Conservation (phyloP, 23 tunicate genomes). For the Halocynthia aurantium region DNA sequence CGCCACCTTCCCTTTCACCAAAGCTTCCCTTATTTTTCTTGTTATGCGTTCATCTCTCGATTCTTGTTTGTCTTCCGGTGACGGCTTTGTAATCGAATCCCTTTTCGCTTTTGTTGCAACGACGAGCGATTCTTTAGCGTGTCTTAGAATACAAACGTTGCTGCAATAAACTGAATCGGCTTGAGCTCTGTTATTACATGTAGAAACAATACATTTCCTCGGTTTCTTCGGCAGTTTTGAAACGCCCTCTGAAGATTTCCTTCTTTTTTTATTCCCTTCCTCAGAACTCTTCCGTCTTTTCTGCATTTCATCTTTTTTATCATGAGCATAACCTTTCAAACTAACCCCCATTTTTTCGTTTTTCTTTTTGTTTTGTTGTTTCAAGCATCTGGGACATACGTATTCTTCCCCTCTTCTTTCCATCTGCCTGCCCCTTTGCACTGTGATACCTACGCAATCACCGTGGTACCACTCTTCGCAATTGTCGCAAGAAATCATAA, state of each 20-base stretch:
- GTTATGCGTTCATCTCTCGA: conserved; percentile 14
- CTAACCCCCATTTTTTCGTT: conserved; percentile 14
- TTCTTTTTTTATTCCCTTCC: neutral
- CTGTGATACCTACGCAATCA: conserved; percentile 81
- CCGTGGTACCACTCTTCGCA: conserved; percentile 95
- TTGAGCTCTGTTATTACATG: conserved; percentile 58
- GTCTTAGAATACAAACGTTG: conserved; percentile 72
- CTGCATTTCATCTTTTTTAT: neutral
- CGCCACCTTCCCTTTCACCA: conserved; percentile 11
- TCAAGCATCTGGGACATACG: conserved; percentile 57
- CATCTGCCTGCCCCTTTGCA: conserved; percentile 70
- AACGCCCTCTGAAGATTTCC: neutral
- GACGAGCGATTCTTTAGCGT: conserved; percentile 75
- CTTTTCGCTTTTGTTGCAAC: conserved; percentile 7
- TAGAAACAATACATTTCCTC: conserved; percentile 62
- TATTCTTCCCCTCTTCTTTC: conserved; percentile 76
- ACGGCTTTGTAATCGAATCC: neutral
- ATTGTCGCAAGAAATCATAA: conserved; percentile 82
- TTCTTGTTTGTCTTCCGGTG: conserved; percentile 1
- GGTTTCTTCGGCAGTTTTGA: neutral
- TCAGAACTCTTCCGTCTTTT: neutral
- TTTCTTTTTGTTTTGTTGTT: neutral
- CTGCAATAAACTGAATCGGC: conserved; percentile 83
- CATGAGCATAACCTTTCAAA: conserved; percentile 42
- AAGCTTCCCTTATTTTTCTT: conserved; percentile 24